Conservation (phyloP, 2,797 vertebrate genomes). For the Enteromius radiatus region DNA sequence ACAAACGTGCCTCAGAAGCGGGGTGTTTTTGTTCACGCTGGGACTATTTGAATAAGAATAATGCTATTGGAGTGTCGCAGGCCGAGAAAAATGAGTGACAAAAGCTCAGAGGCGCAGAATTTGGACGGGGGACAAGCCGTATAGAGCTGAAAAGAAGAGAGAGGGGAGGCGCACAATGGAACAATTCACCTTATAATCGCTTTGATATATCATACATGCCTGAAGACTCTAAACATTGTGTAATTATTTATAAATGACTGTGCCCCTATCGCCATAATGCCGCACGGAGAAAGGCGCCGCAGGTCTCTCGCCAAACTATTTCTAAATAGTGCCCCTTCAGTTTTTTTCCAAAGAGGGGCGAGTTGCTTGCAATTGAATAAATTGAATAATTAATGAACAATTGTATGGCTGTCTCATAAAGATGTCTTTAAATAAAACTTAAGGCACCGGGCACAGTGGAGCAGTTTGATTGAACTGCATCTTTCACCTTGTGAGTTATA, state of each 20-base stretch:
- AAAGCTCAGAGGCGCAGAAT: constrained; percentile 93
- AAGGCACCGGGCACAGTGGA: constrained; percentile 73
- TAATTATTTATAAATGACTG: constrained; percentile 99
- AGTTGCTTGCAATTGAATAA: constrained; percentile 84
- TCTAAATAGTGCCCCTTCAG: constrained; percentile 87
- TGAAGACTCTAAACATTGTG: constrained; percentile 99
- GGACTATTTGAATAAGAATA: constrained; percentile 97
- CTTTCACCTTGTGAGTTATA: constrained; percentile 60
- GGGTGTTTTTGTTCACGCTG: constrained; percentile 93
- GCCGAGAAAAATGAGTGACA: constrained; percentile 94
- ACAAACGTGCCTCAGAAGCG: constrained; percentile 84
- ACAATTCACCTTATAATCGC: constrained; percentile 99
- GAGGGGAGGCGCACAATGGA: constrained; percentile 90
- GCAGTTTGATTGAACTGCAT: constrained; percentile 64
- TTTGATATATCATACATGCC: constrained; percentile 99
- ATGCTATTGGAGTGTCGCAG: constrained; percentile 93
- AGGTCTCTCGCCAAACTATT: constrained; percentile 94
- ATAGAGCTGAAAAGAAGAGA: constrained; percentile 91
- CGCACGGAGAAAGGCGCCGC: constrained; percentile 92
- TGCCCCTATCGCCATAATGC: constrained; percentile 89
- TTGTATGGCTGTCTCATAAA: constrained; percentile 98
- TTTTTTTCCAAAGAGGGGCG: constrained; percentile 78
- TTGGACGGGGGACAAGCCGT: constrained; percentile 93
- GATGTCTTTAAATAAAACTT: constrained; percentile 96
- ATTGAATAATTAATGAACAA: constrained; percentile 96